These are phyloP conservation scores for Drosophila kurseongensis DNA, from an alignment of 1,140 invertebrate genomes.

Conservation along the genomic window DNA sequence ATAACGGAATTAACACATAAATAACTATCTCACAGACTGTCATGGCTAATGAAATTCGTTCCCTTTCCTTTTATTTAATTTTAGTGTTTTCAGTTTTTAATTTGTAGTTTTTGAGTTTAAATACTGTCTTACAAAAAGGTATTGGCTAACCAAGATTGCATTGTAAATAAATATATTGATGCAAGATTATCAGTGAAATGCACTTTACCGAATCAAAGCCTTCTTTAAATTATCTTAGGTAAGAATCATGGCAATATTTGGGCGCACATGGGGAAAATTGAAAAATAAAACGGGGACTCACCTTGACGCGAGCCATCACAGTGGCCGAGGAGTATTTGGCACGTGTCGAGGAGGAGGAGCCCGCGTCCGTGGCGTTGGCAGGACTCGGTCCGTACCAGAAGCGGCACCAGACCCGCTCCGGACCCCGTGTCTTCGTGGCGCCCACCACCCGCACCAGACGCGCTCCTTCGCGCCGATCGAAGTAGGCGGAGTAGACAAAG, in stretches of 20 bases:
- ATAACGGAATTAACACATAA: too few relatives aligned
- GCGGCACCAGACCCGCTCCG: slow-evolving; percentile 94
- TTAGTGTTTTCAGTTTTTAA: too few relatives aligned
- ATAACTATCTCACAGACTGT: too few relatives aligned
- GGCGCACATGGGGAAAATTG: not conserved
- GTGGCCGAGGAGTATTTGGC: slow-evolving; percentile 87
- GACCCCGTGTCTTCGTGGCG: slow-evolving; percentile 93
- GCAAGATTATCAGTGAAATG: not conserved
- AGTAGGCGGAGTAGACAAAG: slow-evolving; percentile 96
- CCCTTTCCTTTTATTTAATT: too few relatives aligned
- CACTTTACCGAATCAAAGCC: not conserved
- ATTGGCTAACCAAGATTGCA: too few relatives aligned
- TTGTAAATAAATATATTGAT: too few relatives aligned
- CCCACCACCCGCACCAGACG: slow-evolving; percentile 92
- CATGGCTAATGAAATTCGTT: too few relatives aligned
- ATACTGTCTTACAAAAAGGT: too few relatives aligned
- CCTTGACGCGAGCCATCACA: slow-evolving; percentile 91
- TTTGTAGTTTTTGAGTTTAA: too few relatives aligned
- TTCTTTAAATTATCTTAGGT: not conserved
- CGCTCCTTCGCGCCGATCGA: slow-evolving; percentile 90
- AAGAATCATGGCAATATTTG: not conserved
- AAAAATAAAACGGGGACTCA: slow-evolving; percentile 68
- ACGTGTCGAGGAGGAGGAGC: slow-evolving; percentile 22
- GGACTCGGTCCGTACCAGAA: slow-evolving; percentile 88
- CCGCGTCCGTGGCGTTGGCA: slow-evolving; percentile 59